Conservation (phyloP, 2,888 invertebrate genomes). For the Dascillus cervinus region DNA sequence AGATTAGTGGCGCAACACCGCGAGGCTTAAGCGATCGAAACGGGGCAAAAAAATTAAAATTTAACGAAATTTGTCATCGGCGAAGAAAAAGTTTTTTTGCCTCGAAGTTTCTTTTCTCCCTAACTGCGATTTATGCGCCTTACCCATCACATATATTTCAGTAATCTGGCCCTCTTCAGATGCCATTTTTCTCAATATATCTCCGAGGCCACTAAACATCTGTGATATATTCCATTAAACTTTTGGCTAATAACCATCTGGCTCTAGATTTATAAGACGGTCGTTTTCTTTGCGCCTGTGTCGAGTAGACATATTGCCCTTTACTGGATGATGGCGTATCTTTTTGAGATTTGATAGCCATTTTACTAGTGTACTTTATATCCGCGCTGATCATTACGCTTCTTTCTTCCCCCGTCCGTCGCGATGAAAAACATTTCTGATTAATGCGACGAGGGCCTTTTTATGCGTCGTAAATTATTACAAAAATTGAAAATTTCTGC, state of each 20-base stretch:
- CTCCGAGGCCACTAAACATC: slow-evolving; percentile 37
- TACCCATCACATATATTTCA: slow-evolving; percentile 40
- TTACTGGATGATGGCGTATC: slow-evolving; percentile 14
- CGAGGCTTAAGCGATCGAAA: background rate
- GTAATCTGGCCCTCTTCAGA: slow-evolving; percentile 41
- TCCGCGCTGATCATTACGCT: slow-evolving; percentile 11
- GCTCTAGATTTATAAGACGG: slow-evolving; percentile 18
- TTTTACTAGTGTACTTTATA: slow-evolving; percentile 11
- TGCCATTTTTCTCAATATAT: slow-evolving; percentile 43
- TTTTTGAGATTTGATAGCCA: slow-evolving; percentile 16
- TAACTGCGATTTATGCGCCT: slow-evolving; percentile 40
- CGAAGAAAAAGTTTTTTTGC: slow-evolving; percentile 22
- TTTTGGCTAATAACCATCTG: slow-evolving; percentile 37
- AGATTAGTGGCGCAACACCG: too few species aligned
- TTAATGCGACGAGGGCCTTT: too few species aligned
- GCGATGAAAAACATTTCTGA: too few species aligned
- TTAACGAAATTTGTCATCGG: slow-evolving; percentile 37
- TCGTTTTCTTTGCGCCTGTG: slow-evolving; percentile 11
- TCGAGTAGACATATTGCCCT: slow-evolving; percentile 13
- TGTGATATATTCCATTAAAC: slow-evolving; percentile 40
- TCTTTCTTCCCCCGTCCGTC: too few species aligned
- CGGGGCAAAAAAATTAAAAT: slow-evolving; percentile 29
- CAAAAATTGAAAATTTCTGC: too few species aligned
- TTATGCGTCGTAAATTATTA: too few species aligned
- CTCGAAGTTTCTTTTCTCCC: slow-evolving; percentile 25